A percentile compares a stretch with the other conserved stretches of the same genome.
These are phyloP conservation scores for Diglossa brunneiventris DNA, from an alignment of 2,113 vertebrate genomes.

Conservation along the genomic window DNA sequence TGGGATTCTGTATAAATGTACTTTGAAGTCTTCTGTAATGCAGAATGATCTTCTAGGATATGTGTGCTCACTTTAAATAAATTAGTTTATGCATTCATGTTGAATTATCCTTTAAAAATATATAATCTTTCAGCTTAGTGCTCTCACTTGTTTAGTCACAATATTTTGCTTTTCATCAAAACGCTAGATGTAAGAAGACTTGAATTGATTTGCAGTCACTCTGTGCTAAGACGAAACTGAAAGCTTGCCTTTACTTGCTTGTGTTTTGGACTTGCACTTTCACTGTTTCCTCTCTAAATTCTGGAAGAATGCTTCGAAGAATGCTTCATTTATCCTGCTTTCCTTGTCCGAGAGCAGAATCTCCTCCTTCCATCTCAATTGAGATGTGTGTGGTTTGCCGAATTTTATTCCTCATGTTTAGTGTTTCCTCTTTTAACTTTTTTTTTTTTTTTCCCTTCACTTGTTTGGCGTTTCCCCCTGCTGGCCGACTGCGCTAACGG, in stretches of 20 bases:
- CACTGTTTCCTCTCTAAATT: background rate
- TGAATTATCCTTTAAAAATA: background rate
- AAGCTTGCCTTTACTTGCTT: background rate
- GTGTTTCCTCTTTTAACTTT: background rate
- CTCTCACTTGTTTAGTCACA: background rate
- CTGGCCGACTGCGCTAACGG: background rate
- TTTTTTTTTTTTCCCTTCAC: background rate
- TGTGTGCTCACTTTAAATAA: slow-evolving; percentile 55
- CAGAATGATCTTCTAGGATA: slow-evolving; percentile 57
- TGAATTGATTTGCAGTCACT: background rate
- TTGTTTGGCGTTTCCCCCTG: slow-evolving; percentile 61
- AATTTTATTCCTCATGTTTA: background rate
- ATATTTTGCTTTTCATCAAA: background rate
- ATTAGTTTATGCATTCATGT: background rate
- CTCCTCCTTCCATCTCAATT: background rate
- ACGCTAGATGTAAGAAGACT: background rate
- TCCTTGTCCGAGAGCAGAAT: background rate
- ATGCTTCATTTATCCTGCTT: background rate
- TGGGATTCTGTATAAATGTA: slow-evolving; percentile 58
- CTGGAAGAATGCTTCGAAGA: background rate
- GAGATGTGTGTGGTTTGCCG: background rate
- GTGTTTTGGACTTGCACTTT: background rate
- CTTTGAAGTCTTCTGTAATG: slow-evolving; percentile 62
- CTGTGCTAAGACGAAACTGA: background rate
- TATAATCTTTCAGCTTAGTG: background rate